A percentile compares a stretch with the other conserved stretches of the same genome.
phyloP scores from a whole-genome alignment of 2,888 invertebrate species.

The Ditula angustiorana region DNA sequence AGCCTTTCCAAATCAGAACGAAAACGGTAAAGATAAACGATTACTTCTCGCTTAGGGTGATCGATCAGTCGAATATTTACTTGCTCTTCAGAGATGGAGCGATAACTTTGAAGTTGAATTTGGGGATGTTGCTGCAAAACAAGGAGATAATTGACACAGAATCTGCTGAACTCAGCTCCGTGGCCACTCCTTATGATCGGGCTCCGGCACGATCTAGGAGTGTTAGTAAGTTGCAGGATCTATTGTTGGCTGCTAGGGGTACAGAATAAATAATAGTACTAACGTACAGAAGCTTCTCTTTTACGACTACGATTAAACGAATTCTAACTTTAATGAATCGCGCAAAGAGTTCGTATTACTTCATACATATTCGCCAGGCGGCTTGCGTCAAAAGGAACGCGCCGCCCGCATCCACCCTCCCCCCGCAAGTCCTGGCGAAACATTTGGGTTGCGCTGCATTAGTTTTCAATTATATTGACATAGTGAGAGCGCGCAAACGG shows the following conservation, averaged over 20 bases:
- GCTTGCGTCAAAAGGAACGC: no score
- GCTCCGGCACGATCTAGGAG: constrained; percentile 48
- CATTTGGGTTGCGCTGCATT: no score
- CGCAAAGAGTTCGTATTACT: no score
- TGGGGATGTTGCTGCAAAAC: constrained; percentile 70
- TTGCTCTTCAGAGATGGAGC: constrained; percentile 55
- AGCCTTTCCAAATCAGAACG: constrained; percentile 60
- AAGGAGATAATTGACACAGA: constrained; percentile 68
- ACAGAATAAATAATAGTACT: no score
- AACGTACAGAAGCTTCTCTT: no score
- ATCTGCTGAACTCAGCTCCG: constrained; percentile 48
- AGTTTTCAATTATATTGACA: no score
- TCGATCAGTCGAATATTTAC: constrained; percentile 61
- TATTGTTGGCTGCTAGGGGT: constrained; percentile 1
- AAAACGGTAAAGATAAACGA: constrained; percentile 64
- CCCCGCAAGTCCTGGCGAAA: no score
- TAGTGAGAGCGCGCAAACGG: no score
- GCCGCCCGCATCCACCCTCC: no score
- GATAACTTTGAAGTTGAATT: constrained; percentile 55
- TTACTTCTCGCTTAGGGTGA: constrained; percentile 60
- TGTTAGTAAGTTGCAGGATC: constrained; percentile 48
- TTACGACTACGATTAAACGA: no score
- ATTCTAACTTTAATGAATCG: no score
- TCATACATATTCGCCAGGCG: no score
- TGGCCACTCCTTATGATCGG: constrained; percentile 55